These are phyloP conservation scores for Bilobella aurantiaca DNA, from an alignment of 1,140 invertebrate genomes.

Conservation along the genomic window DNA sequence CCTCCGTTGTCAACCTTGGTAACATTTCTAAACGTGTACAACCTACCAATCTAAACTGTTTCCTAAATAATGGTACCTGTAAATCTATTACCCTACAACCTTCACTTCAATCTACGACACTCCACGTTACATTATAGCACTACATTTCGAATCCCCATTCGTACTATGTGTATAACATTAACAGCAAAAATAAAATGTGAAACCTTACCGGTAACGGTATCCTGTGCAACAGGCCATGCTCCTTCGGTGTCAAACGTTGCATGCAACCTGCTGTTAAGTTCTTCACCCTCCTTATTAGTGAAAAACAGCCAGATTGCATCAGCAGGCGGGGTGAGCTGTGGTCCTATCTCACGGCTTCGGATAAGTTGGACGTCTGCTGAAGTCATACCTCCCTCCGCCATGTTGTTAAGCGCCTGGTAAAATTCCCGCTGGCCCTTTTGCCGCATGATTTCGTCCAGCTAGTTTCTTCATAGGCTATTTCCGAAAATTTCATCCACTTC, in stretches of 20 bases:
- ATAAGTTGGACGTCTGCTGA: constrained; percentile 11
- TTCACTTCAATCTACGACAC: no score
- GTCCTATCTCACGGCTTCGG: background rate
- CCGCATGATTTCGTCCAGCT: constrained; percentile 21
- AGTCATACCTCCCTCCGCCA: constrained; percentile 5
- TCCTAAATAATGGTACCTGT: no score
- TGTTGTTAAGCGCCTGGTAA: constrained; percentile 2
- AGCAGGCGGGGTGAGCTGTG: background rate
- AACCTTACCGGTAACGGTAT: background rate
- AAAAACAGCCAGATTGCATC: constrained; percentile 6
- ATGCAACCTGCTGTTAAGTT: background rate
- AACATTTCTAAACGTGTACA: no score
- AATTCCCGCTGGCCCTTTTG: background rate
- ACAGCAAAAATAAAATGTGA: background rate
- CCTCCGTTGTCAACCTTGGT: no score
- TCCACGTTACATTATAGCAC: no score
- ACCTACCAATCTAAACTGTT: no score
- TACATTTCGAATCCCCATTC: background rate
- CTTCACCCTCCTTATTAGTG: constrained; percentile 4
- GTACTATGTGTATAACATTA: background rate
- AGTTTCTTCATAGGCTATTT: constrained; percentile 12
- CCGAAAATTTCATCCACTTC: constrained; percentile 6
- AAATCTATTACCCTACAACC: no score
- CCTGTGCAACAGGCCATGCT: background rate
- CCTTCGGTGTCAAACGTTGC: background rate